Conservation (phyloP, 2,888 invertebrate genomes). For the Bedellia somnulentella region DNA sequence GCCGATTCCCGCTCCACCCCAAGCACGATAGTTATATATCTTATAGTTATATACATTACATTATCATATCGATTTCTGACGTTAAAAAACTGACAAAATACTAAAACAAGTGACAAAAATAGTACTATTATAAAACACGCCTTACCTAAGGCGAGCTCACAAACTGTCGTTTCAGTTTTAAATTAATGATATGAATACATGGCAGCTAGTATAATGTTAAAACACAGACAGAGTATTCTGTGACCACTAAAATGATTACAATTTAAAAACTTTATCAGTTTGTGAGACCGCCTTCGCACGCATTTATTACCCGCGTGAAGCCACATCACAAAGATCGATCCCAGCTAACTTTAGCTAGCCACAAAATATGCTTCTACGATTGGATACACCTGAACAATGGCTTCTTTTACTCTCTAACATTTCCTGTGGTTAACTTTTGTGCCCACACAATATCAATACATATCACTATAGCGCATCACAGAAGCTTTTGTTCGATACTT, state of each 20-base stretch:
- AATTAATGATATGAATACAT: neutral
- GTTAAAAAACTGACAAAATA: conserved; percentile 31
- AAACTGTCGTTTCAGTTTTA: neutral
- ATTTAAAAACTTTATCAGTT: too few species aligned
- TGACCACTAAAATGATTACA: too few species aligned
- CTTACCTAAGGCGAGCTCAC: too few species aligned
- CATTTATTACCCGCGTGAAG: conserved; percentile 12
- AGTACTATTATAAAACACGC: conserved; percentile 32
- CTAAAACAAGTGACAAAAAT: conserved; percentile 42
- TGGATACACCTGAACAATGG: too few species aligned
- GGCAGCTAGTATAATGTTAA: too few species aligned
- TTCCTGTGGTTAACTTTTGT: too few species aligned
- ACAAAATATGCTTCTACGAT: too few species aligned
- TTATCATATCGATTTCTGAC: conserved; percentile 26
- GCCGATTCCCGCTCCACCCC: conserved; percentile 25
- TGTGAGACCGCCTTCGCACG: too few species aligned
- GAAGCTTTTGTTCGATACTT: neutral
- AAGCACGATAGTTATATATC: conserved; percentile 35
- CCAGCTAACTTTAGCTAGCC: too few species aligned
- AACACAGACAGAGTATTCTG: too few species aligned
- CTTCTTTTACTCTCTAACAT: too few species aligned
- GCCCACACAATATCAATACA: too few species aligned
- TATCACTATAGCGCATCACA: neutral
- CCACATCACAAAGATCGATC: conserved; percentile 5
- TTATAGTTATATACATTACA: conserved; percentile 46